A percentile compares a stretch with the other conserved stretches of the same genome.
These are phyloP conservation scores for Phycodurus eques DNA, from an alignment of 2,113 vertebrate species.

Conservation along the genomic window DNA sequence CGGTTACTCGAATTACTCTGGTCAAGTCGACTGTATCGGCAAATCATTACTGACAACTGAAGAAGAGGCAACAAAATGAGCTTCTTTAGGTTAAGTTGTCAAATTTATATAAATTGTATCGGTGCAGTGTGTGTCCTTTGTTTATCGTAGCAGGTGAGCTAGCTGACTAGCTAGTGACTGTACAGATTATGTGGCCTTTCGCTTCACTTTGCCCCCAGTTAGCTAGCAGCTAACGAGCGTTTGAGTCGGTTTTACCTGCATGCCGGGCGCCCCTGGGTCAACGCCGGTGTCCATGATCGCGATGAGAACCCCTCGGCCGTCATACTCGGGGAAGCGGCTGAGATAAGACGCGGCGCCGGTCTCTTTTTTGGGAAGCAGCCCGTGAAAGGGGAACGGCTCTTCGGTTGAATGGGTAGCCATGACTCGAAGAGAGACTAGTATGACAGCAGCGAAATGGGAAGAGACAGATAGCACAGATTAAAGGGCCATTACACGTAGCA, in stretches of 20 bases:
- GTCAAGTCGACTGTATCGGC: background rate
- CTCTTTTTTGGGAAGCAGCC: slow-evolving; percentile 94
- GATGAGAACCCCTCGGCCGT: slow-evolving; percentile 88
- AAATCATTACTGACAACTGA: background rate
- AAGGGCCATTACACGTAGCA: background rate
- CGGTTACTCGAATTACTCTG: background rate
- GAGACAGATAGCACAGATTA: background rate
- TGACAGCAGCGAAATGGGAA: slow-evolving; percentile 60
- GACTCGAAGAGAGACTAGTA: slow-evolving; percentile 54
- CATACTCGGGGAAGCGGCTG: slow-evolving; percentile 86
- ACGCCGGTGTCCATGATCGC: slow-evolving; percentile 94
- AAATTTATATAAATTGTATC: background rate
- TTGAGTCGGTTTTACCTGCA: slow-evolving; percentile 82
- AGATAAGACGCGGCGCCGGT: slow-evolving; percentile 90
- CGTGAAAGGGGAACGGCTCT: slow-evolving; percentile 92
- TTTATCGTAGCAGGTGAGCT: background rate
- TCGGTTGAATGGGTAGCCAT: slow-evolving; percentile 86
- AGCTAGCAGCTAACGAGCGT: slow-evolving; percentile 27
- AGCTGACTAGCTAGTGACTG: slow-evolving; percentile 14
- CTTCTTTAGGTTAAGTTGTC: slow-evolving; percentile 24
- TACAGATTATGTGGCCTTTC: slow-evolving; percentile 43
- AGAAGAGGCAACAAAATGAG: background rate
- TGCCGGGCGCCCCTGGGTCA: slow-evolving; percentile 93
- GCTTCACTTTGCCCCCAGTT: slow-evolving; percentile 11
- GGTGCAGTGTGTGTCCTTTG: background rate